phyloP scores from a whole-genome alignment of 1,140 invertebrate genomes.

The Subanguina moxae region DNA sequence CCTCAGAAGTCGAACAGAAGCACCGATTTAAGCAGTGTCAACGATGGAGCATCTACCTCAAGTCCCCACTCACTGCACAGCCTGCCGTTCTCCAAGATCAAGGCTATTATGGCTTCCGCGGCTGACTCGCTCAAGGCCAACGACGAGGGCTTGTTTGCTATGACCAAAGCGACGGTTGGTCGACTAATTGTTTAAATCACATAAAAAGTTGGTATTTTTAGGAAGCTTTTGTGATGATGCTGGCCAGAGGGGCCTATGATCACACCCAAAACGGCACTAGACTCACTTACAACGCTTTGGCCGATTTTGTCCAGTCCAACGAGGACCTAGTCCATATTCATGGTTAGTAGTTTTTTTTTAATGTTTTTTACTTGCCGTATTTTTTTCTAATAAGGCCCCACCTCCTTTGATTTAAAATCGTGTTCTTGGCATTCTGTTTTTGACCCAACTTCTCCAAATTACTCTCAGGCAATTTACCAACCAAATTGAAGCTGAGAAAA shows the following conservation, averaged over 20 bases:
- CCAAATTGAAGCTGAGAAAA: too few relatives aligned
- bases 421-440: too few relatives aligned
- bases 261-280: neutral
- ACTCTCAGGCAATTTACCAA: too few relatives aligned
- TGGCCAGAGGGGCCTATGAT: conserved; percentile 24
- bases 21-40: neutral
- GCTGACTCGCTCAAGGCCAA: conserved; percentile 10
- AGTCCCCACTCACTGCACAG: neutral
- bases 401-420: too few relatives aligned
- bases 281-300: conserved; percentile 17
- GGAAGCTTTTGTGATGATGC: conserved; percentile 20
- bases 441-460: too few relatives aligned
- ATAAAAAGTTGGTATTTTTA: neutral
- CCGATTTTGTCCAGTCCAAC: conserved; percentile 14
- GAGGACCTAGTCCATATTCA: conserved; percentile 29
- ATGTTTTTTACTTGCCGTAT: too few relatives aligned
- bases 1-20: neutral
- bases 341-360: conserved; percentile 6
- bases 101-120: conserved; percentile 19
- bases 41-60: conserved; percentile 1
- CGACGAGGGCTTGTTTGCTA: conserved; percentile 24
- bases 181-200: neutral
- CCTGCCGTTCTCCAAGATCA: conserved; percentile 17
- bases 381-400: too few relatives aligned
- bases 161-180: conserved; percentile 28